These are phyloP conservation scores for Cheilinus undulatus DNA, from an alignment of 2,113 vertebrate species.

Conservation along the genomic window DNA sequence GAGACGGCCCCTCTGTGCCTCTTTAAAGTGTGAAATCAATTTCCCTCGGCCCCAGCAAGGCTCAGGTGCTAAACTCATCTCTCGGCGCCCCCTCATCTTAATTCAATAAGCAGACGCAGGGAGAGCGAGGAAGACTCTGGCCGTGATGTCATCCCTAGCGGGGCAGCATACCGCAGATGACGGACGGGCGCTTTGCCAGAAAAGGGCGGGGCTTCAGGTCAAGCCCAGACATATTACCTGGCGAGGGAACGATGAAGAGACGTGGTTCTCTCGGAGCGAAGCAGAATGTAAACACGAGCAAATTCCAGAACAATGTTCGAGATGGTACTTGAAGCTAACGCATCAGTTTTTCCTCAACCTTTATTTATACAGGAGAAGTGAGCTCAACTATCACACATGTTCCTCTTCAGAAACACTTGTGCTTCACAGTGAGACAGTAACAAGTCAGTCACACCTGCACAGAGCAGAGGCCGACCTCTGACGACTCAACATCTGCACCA, in stretches of 20 bases:
- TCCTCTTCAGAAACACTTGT: constrained; percentile 22
- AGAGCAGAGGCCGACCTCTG: neutral
- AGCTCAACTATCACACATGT: constrained; percentile 19
- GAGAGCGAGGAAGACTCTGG: constrained; percentile 59
- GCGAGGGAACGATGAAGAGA: constrained; percentile 42
- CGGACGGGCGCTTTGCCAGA: constrained; percentile 42
- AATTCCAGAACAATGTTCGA: constrained; percentile 65
- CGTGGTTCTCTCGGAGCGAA: constrained; percentile 17
- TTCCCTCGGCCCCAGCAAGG: constrained; percentile 58
- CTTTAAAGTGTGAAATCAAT: constrained; percentile 82
- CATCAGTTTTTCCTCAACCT: constrained; percentile 36
- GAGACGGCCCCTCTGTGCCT: constrained; percentile 56
- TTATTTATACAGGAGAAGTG: constrained; percentile 48
- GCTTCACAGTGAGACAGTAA: neutral
- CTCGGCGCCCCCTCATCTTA: constrained; percentile 78
- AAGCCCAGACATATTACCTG: constrained; percentile 78
- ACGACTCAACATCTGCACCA: neutral
- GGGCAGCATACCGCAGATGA: constrained; percentile 68
- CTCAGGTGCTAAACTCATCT: constrained; percentile 83
- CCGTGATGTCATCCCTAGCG: constrained; percentile 77
- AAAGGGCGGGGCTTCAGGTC: constrained; percentile 61
- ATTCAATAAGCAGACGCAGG: constrained; percentile 78
- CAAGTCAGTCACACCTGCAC: constrained; percentile 21
- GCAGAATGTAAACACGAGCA: constrained; percentile 65
- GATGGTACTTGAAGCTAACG: constrained; percentile 38